These are phyloP conservation scores for Pterocles gutturalis DNA, from an alignment of 2,113 vertebrate genomes.

Conservation along the genomic window DNA sequence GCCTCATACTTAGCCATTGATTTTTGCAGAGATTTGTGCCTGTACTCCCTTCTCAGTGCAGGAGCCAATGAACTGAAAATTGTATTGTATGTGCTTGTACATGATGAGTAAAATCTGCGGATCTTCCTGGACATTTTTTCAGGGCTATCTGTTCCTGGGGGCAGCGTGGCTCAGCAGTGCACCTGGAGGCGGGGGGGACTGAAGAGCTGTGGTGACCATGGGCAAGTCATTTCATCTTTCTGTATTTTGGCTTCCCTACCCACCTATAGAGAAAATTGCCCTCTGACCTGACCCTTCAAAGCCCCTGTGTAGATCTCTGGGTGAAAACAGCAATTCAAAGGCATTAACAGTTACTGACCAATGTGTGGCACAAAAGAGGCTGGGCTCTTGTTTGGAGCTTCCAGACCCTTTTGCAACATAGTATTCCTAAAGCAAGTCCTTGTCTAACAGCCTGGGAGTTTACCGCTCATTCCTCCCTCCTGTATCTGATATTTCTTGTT, in stretches of 20 bases:
- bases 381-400: neutral
- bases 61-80: fast-evolving
- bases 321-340: neutral
- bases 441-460: neutral
- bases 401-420: neutral
- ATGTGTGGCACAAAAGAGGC: fast-evolving
- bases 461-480: neutral
- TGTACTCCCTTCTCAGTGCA: neutral
- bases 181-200: too few relatives aligned
- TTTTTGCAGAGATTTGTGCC: neutral
- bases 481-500: neutral
- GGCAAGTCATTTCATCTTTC: neutral
- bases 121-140: neutral
- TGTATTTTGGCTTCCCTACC: neutral
- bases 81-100: fast-evolving
- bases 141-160: neutral
- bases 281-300: neutral
- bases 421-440: neutral
- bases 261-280: neutral
- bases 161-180: fast-evolving
- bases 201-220: neutral
- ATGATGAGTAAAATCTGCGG: neutral
- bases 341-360: neutral
- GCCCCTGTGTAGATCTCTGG: neutral
- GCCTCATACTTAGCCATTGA: neutral